These are phyloP conservation scores for Otolemur crassicaudatus DNA, from an alignment of 2,797 vertebrate genomes.

Conservation along the genomic window DNA sequence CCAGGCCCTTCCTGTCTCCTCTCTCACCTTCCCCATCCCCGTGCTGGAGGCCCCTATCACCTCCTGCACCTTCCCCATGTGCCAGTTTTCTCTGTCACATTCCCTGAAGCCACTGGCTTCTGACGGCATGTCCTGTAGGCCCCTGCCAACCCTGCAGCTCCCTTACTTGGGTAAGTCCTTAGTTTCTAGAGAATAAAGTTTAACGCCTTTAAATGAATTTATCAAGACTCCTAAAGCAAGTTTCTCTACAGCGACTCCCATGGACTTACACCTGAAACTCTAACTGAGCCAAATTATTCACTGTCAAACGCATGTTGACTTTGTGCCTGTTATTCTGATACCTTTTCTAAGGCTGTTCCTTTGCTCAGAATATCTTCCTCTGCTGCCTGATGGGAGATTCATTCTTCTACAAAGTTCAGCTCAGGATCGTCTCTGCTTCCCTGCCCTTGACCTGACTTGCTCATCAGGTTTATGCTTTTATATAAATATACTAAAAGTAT, in stretches of 20 bases:
- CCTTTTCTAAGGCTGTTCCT: background rate
- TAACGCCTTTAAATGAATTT: background rate
- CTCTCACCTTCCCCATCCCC: too few relatives aligned
- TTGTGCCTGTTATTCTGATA: background rate
- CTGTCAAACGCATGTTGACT: background rate
- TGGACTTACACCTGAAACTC: background rate
- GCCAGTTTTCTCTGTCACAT: background rate
- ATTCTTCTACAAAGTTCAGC: background rate
- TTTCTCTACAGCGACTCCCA: too few relatives aligned
- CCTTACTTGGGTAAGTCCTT: background rate
- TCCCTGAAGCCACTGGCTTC: rapidly evolving
- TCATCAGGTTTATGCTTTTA: background rate
- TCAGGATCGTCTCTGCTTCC: background rate
- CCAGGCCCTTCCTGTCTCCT: background rate
- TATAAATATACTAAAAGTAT: too few relatives aligned
- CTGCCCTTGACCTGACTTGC: too few relatives aligned
- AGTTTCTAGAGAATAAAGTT: background rate
- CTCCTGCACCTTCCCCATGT: too few relatives aligned
- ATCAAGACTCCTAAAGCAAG: background rate
- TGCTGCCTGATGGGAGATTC: background rate
- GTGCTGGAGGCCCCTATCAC: background rate
- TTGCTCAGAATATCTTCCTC: background rate
- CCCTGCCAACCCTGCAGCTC: background rate
- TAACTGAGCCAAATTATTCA: background rate
- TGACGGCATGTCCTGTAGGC: background rate